These are phyloP conservation scores for Tenthredo notha DNA, from an alignment of 2,888 invertebrate genomes.

Conservation along the genomic window DNA sequence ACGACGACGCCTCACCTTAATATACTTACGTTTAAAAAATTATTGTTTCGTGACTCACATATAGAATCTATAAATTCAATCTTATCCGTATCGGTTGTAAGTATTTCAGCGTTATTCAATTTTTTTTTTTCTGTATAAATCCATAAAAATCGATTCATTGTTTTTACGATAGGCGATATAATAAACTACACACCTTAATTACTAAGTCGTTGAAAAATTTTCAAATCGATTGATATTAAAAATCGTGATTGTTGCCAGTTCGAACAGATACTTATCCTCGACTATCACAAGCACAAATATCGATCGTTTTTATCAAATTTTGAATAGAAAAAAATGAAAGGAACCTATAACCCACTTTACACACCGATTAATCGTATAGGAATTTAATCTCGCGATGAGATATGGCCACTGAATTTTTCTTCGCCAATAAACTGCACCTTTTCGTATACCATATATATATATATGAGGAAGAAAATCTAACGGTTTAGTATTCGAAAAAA, in stretches of 20 bases:
- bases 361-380: background rate
- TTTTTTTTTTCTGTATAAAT: background rate
- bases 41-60: background rate
- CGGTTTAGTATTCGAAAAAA: background rate
- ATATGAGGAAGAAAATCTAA: background rate
- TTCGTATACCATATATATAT: background rate
- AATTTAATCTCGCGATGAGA: constrained; percentile 14
- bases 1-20: constrained; percentile 9
- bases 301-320: background rate
- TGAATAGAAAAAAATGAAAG: background rate
- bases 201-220: background rate
- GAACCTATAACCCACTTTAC: background rate
- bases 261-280: background rate
- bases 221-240: background rate
- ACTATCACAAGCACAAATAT: background rate
- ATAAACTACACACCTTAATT: background rate
- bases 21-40: background rate
- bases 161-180: background rate
- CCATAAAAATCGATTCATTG: background rate
- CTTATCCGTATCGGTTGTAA: background rate
- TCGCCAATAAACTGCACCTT: background rate
- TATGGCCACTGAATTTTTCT: background rate
- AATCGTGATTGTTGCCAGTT: background rate
- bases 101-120: background rate
- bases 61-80: background rate